Percentiles rank a stretch among this genome's conserved stretches.
Conservation (phyloP, 2,888 invertebrate genomes). For the Antitype chi region DNA sequence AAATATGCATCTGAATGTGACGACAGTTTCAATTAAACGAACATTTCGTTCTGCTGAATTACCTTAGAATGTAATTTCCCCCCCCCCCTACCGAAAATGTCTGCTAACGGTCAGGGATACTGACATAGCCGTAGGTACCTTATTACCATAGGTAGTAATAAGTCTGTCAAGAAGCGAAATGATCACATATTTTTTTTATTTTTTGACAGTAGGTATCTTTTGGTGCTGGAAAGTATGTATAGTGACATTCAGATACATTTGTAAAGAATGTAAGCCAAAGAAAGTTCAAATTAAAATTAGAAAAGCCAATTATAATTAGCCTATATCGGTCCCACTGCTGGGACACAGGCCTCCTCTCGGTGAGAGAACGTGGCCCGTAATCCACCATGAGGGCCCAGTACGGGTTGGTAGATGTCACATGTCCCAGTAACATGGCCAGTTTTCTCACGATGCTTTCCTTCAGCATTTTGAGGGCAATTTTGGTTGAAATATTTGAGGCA, state of each 20-base stretch:
- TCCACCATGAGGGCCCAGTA: too few species aligned
- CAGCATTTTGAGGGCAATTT: too few species aligned
- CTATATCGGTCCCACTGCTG: too few species aligned
- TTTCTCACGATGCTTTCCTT: too few species aligned
- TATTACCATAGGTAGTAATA: not conserved
- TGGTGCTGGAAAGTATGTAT: not conserved
- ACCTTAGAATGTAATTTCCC: constrained; percentile 27
- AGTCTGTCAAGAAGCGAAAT: not conserved
- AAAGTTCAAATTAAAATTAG: not conserved
- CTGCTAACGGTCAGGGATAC: not conserved
- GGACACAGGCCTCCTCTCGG: too few species aligned
- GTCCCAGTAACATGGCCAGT: too few species aligned
- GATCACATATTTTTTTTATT: not conserved
- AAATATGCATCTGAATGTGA: constrained; percentile 54
- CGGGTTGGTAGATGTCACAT: too few species aligned
- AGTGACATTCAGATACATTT: not conserved
- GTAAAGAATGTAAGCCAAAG: not conserved
- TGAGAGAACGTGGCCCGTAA: too few species aligned
- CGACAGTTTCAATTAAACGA: constrained; percentile 46
- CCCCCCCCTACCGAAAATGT: not conserved
- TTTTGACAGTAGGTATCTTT: not conserved
- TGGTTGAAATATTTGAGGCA: not conserved
- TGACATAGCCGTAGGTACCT: not conserved
- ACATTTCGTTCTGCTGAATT: constrained; percentile 43
- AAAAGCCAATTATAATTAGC: not conserved